phyloP scores from a whole-genome alignment of 1,140 invertebrate genomes.

The Pachypeltis micranthus region DNA sequence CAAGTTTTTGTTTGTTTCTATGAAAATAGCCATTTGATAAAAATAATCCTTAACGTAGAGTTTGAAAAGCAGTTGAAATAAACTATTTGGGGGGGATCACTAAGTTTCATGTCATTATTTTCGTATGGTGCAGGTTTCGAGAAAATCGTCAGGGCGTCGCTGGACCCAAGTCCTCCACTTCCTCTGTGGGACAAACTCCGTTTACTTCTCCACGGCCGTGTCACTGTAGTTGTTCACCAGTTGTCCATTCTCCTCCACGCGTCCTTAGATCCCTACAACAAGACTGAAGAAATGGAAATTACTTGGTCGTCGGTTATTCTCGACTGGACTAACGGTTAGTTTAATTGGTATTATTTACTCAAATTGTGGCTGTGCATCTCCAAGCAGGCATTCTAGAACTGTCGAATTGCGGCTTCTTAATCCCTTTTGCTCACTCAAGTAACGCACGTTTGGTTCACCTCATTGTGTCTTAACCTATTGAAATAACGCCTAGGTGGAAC shows the following conservation, averaged over 20 bases:
- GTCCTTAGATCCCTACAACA: constrained; percentile 94
- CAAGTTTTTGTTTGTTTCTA: too few relatives aligned
- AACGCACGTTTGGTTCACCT: too few relatives aligned
- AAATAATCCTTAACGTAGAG: constrained; percentile 7
- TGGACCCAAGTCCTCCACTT: constrained; percentile 85
- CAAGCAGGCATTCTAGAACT: too few relatives aligned
- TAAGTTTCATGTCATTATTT: too few relatives aligned
- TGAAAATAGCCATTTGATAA: constrained; percentile 6
- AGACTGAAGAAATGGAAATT: constrained; percentile 96
- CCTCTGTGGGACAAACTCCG: constrained; percentile 98
- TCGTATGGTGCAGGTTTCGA: constrained; percentile 51
- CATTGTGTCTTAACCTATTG: too few relatives aligned
- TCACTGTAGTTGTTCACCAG: constrained; percentile 75
- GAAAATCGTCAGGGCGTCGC: constrained; percentile 70
- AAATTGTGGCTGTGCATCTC: too few relatives aligned
- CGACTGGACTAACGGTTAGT: constrained; percentile 87
- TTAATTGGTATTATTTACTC: too few relatives aligned
- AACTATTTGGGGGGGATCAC: too few relatives aligned
- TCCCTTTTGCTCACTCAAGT: too few relatives aligned
- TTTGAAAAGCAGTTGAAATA: background rate
- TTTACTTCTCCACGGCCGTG: constrained; percentile 78
- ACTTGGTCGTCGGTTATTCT: constrained; percentile 84
- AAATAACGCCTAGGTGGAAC: too few relatives aligned
- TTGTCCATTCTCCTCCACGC: constrained; percentile 84
- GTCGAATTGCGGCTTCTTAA: too few relatives aligned